Base-by-base conservation (phyloP, 2,888 invertebrate species). In the Imbricaverruca yamaguchii region DNA sequence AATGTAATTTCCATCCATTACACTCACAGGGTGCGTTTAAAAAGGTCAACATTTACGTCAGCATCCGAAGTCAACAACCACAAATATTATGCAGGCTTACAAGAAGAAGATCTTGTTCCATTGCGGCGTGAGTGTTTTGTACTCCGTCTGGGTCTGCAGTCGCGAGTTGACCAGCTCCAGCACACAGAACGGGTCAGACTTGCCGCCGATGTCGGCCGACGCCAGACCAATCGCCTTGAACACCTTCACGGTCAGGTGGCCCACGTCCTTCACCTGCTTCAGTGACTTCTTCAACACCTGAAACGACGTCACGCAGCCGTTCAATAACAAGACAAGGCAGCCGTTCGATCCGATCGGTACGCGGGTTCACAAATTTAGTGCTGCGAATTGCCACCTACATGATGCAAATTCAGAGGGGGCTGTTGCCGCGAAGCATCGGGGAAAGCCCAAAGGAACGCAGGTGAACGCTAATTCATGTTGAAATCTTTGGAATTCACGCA, bases 71-170 rank as follows among this genome's bases (percentile, higher is more conserved):
- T 39, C 39, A 1, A 39, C 39, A 39, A 3, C 39, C 39, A 39
- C 39, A 39, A 39, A 39, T 39, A 39, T 1, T 4, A 39, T 39
- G 21, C 25, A 39, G 82, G 91, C 94, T 91, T 89, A 96, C 95
- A 99, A 98, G 78, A 96, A 97, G 87, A 98, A 99, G 84, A 98
- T 95, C 88, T 98, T 98, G 89, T 97, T 96, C 99, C 99, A 99
- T 84, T 93, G 95, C 0, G 99, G 99, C 81, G 93, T 91, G 53
- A 99, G 89, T 0, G 98, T 99, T 88, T 98, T 98, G 88, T 99
- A 99, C 88, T 98, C 98, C 0, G 99, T 99, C 87, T 98, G 97
- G 0, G 99, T 99, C 88, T 98, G 98, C 63, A 98, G 89, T 80
- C 98, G 91, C 0, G 96, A 92, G 87, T 99, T 99, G 21, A 96